Evolutionary conservation across 2,888 invertebrate genomes (phyloP).

Genomic region (Hirudinaria manillensis): DNA sequence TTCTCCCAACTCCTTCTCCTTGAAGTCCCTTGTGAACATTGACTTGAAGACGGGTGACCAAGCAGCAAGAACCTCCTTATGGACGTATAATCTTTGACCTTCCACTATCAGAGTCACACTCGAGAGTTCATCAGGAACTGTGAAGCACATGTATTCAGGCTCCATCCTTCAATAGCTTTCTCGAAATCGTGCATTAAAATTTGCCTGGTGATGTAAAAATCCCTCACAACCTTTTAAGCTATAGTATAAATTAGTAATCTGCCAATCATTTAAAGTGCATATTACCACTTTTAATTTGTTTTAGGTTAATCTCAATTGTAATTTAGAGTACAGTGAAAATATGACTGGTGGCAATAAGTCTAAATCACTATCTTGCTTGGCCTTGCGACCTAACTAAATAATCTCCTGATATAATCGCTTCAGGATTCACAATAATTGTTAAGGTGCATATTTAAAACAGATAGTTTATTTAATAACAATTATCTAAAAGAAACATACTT

Average conservation of each 20-base stretch:
- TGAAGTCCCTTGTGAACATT: slow-evolving; percentile 44
- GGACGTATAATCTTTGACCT: slow-evolving; percentile 45
- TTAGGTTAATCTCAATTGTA: too few relatives aligned
- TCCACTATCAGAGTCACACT: slow-evolving; percentile 46
- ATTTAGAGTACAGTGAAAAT: too few relatives aligned
- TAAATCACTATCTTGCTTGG: too few relatives aligned
- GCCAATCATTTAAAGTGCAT: too few relatives aligned
- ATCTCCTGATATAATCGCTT: too few relatives aligned
- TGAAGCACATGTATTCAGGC: slow-evolving; percentile 44
- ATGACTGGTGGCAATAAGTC: too few relatives aligned
- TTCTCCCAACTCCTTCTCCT: slow-evolving; percentile 40
- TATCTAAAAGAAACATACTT: too few relatives aligned
- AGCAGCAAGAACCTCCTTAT: slow-evolving; percentile 46
- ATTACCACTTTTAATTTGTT: too few relatives aligned
- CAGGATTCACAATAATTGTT: too few relatives aligned
- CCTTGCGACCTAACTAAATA: too few relatives aligned
- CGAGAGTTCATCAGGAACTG: slow-evolving; percentile 44
- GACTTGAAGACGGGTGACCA: slow-evolving; percentile 49
- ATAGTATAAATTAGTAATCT: background rate
- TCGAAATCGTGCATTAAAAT: background rate
- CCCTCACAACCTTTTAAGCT: background rate
- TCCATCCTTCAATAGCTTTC: slow-evolving; percentile 30
- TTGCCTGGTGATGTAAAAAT: background rate
- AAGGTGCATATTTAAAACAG: too few relatives aligned
- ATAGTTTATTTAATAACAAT: too few relatives aligned